Percentiles rank a stretch among this genome's conserved stretches.
Evolutionary conservation across 2,113 vertebrate species (phyloP).

Genomic region (Coptodon bakossiorum): DNA sequence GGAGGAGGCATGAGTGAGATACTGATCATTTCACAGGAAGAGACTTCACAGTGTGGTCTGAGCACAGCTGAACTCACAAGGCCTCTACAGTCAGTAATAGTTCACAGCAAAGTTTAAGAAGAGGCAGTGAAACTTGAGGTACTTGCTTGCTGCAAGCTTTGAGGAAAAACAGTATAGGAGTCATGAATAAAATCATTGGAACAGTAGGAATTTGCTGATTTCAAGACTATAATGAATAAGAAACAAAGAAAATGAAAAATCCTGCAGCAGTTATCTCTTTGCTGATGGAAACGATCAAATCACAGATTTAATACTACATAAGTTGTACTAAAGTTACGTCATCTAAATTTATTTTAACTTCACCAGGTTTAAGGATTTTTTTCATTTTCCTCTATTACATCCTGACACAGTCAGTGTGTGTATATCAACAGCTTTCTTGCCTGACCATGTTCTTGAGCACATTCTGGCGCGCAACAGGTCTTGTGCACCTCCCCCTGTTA

Average conservation of each 20-base stretch:
- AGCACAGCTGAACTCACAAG: rapidly evolving
- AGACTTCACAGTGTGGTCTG: not conserved
- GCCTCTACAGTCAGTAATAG: not conserved
- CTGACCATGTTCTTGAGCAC: rapidly evolving
- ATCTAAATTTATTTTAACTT: not conserved
- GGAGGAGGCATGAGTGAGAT: rapidly evolving
- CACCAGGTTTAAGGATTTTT: not conserved
- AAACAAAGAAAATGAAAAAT: not conserved
- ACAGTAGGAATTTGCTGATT: rapidly evolving
- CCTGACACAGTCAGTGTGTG: not conserved
- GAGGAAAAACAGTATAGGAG: rapidly evolving
- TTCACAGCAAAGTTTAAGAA: not conserved
- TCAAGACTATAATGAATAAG: not conserved
- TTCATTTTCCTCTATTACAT: not conserved
- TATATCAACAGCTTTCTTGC: not conserved
- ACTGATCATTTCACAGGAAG: not conserved
- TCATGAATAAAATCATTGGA: rapidly evolving
- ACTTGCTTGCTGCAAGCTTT: not conserved
- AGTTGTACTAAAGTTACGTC: rapidly evolving
- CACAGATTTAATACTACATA: not conserved
- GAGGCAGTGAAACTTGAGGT: not conserved
- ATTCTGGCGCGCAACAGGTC: not conserved
- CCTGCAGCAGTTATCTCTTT: not conserved
- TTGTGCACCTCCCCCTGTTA: rapidly evolving
- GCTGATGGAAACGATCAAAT: rapidly evolving